A percentile compares a stretch with the other conserved stretches of the same genome.
phyloP scores from a whole-genome alignment of 2,797 vertebrate genomes.

The Cyclura pinguis region DNA sequence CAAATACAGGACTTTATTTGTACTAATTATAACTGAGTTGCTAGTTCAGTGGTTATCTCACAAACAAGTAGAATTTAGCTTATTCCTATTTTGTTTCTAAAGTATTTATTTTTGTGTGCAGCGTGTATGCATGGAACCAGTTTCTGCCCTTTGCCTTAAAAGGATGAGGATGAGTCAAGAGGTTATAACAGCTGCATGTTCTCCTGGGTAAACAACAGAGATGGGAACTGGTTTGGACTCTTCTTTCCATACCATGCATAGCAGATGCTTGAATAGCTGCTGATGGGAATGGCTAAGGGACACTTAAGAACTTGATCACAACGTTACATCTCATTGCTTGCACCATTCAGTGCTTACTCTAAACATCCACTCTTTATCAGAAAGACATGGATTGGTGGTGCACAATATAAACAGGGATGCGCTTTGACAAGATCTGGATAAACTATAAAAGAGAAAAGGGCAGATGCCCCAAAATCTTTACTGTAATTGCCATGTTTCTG shows the following conservation, averaged over 20 bases:
- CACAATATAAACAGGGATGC: not conserved
- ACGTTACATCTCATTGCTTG: not conserved
- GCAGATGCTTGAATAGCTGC: conserved; percentile 22
- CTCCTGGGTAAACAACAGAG: not conserved
- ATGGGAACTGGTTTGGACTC: conserved; percentile 19
- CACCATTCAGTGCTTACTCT: conserved; percentile 7
- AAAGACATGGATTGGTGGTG: not conserved
- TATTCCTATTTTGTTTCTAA: conserved; percentile 32
- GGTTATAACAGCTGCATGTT: conserved; percentile 30
- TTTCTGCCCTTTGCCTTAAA: not conserved
- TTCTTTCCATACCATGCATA: conserved; percentile 30
- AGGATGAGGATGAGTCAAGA: conserved; percentile 3
- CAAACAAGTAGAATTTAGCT: not conserved
- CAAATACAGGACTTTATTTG: not conserved
- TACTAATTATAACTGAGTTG: not conserved
- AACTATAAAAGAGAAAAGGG: not conserved
- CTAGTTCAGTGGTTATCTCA: not conserved
- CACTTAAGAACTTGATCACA: not conserved
- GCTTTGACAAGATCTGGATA: not conserved
- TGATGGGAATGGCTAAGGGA: conserved; percentile 9
- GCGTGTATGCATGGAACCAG: not conserved
- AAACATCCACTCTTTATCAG: not conserved
- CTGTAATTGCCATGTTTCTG: not conserved
- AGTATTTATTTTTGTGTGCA: not conserved
- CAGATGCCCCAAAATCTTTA: not conserved